Evolutionary conservation across 1,140 invertebrate genomes (phyloP), one percentile per base, ranked within the genome.

Genomic region (Meteorus sp.): DNA sequence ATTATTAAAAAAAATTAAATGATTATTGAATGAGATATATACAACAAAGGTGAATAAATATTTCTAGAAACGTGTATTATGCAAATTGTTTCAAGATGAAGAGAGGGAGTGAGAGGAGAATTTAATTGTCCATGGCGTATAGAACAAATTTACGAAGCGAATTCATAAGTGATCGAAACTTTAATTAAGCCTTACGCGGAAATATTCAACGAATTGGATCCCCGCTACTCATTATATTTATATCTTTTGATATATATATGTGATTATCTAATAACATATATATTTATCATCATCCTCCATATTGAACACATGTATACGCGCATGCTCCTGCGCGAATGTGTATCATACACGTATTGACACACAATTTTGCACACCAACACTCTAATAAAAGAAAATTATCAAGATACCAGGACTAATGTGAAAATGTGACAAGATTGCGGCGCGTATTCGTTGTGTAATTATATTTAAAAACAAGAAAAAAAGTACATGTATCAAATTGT

Each of bases 401-500:
- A 57, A 35, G 5, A 60, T 37, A 20, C 25, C 8, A 29, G 62
- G 29, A 37, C 6, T 47, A 61, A 48, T 35, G 52, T 53, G 29
- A 33, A 61, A 55, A 64, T 50, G 17, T 15, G 17, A 45, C 39
- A 47, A 59, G 51, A 44, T 60, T 68, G 50, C 57, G 59, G 59
- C 62, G 60, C 59, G 58, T 71, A 71, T 67, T 72, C 66, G 65
- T 70, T 73, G 64, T 75, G 67, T 74, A 72, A 59, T 60, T 41
- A 63, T 60, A 60, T 58, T 59, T 31, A 55, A n/a, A n/a, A n/a
- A n/a, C n/a, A n/a, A n/a, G n/a, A n/a, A n/a, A n/a, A n/a, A n/a
- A 70, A 71, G 62, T 73, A 65, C 70, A 70, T 75, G 71, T 75
- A 75, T 71, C 70, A 65, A 68, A 61, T 71, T 71, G 67, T 72